A percentile compares a stretch with the other conserved stretches of the same genome.
phyloP scores from a whole-genome alignment of 2,888 invertebrate genomes.

The Caradrina kadenii region DNA sequence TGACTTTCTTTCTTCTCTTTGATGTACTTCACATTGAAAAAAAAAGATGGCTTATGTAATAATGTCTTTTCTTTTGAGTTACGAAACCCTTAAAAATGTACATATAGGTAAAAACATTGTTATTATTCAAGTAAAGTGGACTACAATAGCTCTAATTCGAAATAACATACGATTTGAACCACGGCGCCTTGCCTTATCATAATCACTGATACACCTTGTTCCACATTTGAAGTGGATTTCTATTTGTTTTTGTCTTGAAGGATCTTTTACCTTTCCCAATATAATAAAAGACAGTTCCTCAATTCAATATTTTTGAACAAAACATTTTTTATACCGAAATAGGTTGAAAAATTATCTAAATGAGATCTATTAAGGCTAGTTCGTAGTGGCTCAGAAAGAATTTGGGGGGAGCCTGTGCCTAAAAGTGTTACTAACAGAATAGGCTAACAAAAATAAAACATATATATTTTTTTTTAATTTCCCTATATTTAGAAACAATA shows the following conservation, averaged over 20 bases:
- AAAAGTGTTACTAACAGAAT: too few relatives aligned
- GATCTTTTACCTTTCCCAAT: conserved; percentile 31
- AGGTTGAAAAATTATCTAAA: too few relatives aligned
- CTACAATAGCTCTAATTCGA: not conserved
- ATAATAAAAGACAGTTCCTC: conserved; percentile 3
- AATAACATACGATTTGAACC: not conserved
- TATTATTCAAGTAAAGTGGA: not conserved
- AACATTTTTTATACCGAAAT: not conserved
- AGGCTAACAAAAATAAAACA: too few relatives aligned
- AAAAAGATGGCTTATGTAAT: too few relatives aligned
- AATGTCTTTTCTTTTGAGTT: too few relatives aligned
- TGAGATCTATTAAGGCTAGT: not conserved
- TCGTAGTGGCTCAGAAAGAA: not conserved
- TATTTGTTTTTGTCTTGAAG: conserved; percentile 44
- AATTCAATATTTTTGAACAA: conserved; percentile 3
- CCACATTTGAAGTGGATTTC: conserved; percentile 45
- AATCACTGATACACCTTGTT: conserved; percentile 43
- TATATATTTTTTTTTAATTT: too few relatives aligned
- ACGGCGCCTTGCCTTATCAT: conserved; percentile 33
- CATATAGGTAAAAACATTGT: not conserved
- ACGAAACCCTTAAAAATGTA: not conserved
- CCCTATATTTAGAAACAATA: too few relatives aligned
- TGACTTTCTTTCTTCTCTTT: not conserved
- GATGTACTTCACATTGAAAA: too few relatives aligned
- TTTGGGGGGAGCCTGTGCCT: not conserved